Conservation (phyloP, 1,140 invertebrate genomes). For the Palaemon carinicauda region DNA sequence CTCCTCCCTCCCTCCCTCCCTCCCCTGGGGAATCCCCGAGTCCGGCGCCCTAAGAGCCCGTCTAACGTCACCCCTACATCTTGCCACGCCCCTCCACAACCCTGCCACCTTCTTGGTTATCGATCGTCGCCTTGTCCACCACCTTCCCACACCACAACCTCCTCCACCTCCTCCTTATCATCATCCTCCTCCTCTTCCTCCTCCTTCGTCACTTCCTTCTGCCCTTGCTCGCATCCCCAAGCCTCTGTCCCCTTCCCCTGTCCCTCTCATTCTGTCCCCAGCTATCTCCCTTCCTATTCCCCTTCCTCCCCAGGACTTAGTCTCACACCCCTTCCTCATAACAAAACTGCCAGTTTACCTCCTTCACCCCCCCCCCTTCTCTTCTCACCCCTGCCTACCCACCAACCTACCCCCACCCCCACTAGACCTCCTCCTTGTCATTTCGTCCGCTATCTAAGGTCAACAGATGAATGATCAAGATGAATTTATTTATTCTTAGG, state of each 20-base stretch:
- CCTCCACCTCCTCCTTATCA: not conserved
- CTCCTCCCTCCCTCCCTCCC: not conserved
- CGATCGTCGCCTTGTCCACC: slow-evolving; percentile 11
- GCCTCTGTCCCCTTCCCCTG: not conserved
- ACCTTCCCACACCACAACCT: not conserved
- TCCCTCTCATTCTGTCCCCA: not conserved
- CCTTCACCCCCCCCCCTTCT: not conserved
- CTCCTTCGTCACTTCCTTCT: not conserved
- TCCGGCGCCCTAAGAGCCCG: not conserved
- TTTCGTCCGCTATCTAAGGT: not conserved
- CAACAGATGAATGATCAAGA: not conserved
- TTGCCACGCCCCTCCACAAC: slow-evolving; percentile 31
- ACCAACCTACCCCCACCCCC: not conserved
- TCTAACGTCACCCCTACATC: slow-evolving; percentile 35
- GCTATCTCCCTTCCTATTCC: not conserved
- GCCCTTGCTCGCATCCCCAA: not conserved
- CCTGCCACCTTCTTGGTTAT: slow-evolving; percentile 23
- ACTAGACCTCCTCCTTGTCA: not conserved
- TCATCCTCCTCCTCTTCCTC: not conserved
- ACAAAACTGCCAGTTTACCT: not conserved
- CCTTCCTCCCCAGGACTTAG: not conserved
- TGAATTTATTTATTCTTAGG: no score
- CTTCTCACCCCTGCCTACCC: not conserved
- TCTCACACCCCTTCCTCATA: not conserved
- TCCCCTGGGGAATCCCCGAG: not conserved